Evolutionary conservation across 2,113 vertebrate genomes (phyloP), one percentile per base, ranked within the genome.

Genomic region (Cyprinus carpio): DNA sequence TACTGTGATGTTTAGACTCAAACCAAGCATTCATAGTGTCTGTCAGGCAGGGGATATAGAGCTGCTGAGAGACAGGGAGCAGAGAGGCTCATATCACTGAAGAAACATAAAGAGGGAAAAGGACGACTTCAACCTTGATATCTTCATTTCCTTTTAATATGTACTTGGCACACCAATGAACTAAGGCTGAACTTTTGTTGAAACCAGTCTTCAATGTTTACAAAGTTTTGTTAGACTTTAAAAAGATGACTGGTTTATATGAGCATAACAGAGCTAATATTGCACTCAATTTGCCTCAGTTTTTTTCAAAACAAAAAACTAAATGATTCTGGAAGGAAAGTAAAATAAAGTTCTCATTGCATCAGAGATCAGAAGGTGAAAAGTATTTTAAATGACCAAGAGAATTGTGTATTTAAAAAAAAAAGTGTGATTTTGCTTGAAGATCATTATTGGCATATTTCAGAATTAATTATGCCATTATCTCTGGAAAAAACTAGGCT

Each of bases 1-100:
- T 85, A 77, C 84, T 89, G 85, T 91, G 88, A 72, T 72, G 81
- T 81, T 80, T 84, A 40, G 27, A 67, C 54, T 51, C 37, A 13
- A 67, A 84, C 76, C 43, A 43, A 56, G 82, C 77, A 58, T 69
- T 81, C 69, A 78, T 12, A 69, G 29, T 58, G 16, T 80, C 75
- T 25, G 76, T 49, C 11, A 34, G 43, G 43, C 34, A 77, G 75
- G 31, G 40, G 40, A 71, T 71, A 34, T 71, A 34, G 60, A 69
- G 34, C 84, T 81, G 23, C 16, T 72, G 64, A 54, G 31, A 75
- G 74, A 60, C 25, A 27, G 8, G 4, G 9, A 31, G 40, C 16
- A 46, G 43, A 77, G 43, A 20, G 46, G 13, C 27, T 20, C 6
- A 40, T 79, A 58, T 56, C 40, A 71, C 49, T 85, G 27, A 43